Evolutionary conservation across 2,113 vertebrate species (phyloP), one percentile per base, ranked within the genome.

Genomic region (Nibea albiflora): DNA sequence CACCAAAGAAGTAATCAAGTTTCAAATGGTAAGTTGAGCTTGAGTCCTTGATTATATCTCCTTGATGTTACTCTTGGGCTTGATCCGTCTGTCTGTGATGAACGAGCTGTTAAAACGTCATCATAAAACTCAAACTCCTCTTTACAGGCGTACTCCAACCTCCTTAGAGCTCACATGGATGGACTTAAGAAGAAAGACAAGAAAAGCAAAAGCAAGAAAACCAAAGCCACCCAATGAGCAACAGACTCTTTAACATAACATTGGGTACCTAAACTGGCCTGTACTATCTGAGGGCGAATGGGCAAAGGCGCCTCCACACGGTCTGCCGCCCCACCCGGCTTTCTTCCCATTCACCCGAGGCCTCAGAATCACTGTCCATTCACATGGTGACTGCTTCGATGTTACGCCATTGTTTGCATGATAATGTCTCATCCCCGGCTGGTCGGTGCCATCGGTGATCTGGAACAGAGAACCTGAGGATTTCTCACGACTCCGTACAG

Each of bases 171-270:
- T 17, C 98, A 99, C 94, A 99, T 99, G 96, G 98, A 99, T 35
- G 98, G 98, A 61, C 94, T 99, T 88, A 99, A 99, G 95, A 99
- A 99, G 94, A 98, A 99, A 90, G 98, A 99, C 92, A 99, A 98
- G 90, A 99, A 98, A 93, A 99, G 96, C 94, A 99, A 99, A 95
- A 97, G 93, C 89, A 99, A 99, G 96, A 99, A 99, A 92, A 97
- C 94, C 86, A 99, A 98, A 96, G 96, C 98, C 81, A 97, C 96
- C 1, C 97, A 99, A 92, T 99, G 96, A 99, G 20, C 26, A 70
- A 68, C 60, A 58, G 90, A 93, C 92, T 91, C 65, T 83, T 60
- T 53, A 39, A 72, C 56, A 64, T 68, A 81, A 73, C 54, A 53
- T 9, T 63, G 82, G 84, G 68, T 74, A 76, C 53, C 76, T 81